phyloP scores from a whole-genome alignment of 1,140 invertebrate species.

The Megathymus violae region DNA sequence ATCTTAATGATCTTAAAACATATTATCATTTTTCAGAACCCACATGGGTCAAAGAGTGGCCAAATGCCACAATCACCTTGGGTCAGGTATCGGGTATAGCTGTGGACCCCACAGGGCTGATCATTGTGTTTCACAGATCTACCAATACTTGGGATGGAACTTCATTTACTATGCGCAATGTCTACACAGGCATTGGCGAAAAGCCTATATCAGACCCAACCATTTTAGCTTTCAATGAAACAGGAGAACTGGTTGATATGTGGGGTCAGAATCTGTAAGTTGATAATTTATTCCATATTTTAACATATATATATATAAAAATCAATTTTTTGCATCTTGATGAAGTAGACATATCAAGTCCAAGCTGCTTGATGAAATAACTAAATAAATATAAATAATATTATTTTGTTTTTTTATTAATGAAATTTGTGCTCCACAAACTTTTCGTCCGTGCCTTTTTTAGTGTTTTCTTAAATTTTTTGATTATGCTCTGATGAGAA shows the following conservation, averaged over 20 bases:
- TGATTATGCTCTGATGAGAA: too few species aligned
- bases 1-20: too few species aligned
- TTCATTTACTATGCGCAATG: constrained; percentile 87
- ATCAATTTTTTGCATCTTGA: too few species aligned
- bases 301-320: too few species aligned
- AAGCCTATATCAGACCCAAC: constrained; percentile 90
- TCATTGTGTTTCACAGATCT: constrained; percentile 94
- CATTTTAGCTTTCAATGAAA: constrained; percentile 89
- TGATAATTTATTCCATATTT: too few species aligned
- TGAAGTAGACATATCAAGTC: too few species aligned
- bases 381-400: too few species aligned
- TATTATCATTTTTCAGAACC: constrained; percentile 56
- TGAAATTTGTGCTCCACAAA: too few species aligned
- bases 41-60: constrained; percentile 83
- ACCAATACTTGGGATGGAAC: constrained; percentile 87
- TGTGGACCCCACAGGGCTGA: constrained; percentile 88
- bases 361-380: too few species aligned
- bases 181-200: constrained; percentile 84
- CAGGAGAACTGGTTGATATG: constrained; percentile 88
- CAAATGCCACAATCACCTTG: constrained; percentile 79
- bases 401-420: too few species aligned
- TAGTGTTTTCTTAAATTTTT: too few species aligned
- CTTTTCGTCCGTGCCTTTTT: too few species aligned
- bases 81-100: constrained; percentile 93
- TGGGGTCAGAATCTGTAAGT: constrained; percentile 92